These are phyloP conservation scores for Alaudala cheleensis DNA, from an alignment of 2,113 vertebrate species.

Conservation along the genomic window DNA sequence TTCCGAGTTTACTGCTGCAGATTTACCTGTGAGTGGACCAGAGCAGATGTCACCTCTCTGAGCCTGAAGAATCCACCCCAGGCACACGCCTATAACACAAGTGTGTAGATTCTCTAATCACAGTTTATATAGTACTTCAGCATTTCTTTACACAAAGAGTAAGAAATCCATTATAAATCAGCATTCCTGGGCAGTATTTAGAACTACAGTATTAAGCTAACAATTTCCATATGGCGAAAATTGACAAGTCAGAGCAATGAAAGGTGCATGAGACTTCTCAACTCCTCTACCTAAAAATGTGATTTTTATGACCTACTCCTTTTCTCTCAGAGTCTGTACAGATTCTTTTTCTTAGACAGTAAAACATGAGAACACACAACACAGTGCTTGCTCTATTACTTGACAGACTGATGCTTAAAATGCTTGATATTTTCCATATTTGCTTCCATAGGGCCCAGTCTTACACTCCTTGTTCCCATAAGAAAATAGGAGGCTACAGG, in stretches of 20 bases:
- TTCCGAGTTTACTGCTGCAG: fast-evolving
- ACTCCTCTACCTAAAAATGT: not conserved
- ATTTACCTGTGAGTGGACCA: not conserved
- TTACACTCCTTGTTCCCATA: not conserved
- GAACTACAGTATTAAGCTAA: constrained; percentile 46
- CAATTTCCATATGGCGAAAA: constrained; percentile 70
- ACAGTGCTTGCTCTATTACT: not conserved
- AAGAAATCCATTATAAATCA: constrained; percentile 34
- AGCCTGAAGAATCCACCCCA: not conserved
- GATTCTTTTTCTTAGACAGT: not conserved
- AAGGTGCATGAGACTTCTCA: constrained; percentile 1
- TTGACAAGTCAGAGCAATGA: constrained; percentile 51
- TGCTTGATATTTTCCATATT: constrained; percentile 8
- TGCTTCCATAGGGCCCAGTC: not conserved
- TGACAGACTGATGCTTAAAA: not conserved
- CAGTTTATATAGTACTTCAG: not conserved
- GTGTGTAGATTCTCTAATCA: not conserved
- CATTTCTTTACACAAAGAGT: not conserved
- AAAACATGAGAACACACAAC: not conserved
- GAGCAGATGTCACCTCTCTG: not conserved
- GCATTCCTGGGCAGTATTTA: constrained; percentile 46
- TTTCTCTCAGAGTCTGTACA: not conserved
- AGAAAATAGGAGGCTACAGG: not conserved
- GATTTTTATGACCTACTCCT: not conserved
- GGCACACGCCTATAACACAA: not conserved